These are phyloP conservation scores for Mobula hypostoma DNA, from an alignment of 2,113 vertebrate species.

Conservation along the genomic window DNA sequence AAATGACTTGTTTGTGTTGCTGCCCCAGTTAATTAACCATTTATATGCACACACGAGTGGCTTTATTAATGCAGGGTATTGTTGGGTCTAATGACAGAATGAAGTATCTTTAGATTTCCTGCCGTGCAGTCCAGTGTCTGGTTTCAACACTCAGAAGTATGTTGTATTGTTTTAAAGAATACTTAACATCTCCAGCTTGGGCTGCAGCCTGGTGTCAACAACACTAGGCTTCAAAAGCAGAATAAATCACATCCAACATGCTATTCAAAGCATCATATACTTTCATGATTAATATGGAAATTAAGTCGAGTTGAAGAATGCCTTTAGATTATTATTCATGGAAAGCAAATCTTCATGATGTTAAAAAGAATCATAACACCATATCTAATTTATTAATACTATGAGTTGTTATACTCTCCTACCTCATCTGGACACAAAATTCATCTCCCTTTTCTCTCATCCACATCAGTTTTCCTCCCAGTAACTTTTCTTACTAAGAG, in stretches of 20 bases:
- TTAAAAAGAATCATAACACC: neutral
- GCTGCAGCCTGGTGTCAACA: neutral
- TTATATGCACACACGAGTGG: constrained; percentile 2
- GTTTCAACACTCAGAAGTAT: neutral
- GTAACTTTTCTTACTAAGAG: neutral
- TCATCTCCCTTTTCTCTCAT: neutral
- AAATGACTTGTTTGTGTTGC: constrained; percentile 30
- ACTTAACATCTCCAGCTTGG: neutral
- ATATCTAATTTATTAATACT: neutral
- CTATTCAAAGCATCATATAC: neutral
- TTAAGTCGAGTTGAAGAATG: neutral
- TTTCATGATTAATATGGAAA: neutral
- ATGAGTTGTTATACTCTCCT: neutral
- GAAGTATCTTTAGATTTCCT: neutral
- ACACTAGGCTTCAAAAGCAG: neutral
- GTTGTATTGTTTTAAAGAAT: neutral
- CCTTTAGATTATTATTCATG: neutral
- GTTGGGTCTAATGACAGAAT: neutral
- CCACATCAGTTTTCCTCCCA: neutral
- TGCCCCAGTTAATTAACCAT: constrained; percentile 31
- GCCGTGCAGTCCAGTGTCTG: neutral
- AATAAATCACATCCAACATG: neutral
- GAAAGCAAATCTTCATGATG: neutral
- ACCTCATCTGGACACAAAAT: neutral
- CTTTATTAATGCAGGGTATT: constrained; percentile 17